phyloP scores from a whole-genome alignment of 2,113 vertebrate genomes.

The Hypanus sabinus region DNA sequence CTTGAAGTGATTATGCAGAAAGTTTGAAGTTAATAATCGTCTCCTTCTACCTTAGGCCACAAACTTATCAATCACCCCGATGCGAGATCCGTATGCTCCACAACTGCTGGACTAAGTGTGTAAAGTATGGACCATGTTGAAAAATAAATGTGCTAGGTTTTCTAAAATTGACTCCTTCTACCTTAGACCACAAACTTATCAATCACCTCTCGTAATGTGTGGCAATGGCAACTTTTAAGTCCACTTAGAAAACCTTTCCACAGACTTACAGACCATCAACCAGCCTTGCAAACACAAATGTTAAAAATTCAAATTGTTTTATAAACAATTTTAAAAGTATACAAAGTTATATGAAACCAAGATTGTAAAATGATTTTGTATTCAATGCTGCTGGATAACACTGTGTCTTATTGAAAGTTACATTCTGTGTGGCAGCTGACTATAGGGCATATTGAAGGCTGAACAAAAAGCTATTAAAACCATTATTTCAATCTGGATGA shows the following conservation, averaged over 20 bases:
- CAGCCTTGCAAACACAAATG: neutral
- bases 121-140: no score
- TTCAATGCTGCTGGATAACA: neutral
- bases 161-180: no score
- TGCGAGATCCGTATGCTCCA: no score
- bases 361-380: neutral
- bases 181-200: no score
- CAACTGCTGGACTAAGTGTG: no score
- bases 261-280: neutral
- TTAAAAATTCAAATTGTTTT: neutral
- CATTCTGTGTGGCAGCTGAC: neutral
- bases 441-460: neutral
- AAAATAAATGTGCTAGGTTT: no score
- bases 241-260: neutral
- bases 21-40: no score
- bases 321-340: neutral
- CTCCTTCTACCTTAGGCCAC: no score
- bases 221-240: neutral
- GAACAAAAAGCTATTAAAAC: slow-evolving; percentile 12
- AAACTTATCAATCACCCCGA: no score
- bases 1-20: no score
- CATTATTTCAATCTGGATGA: slow-evolving; percentile 3
- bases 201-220: no score
- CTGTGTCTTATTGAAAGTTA: neutral
- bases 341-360: neutral